A percentile compares a stretch with the other conserved stretches of the same genome.
Evolutionary conservation across 2,113 vertebrate species (phyloP).

Genomic region (Mustela nigripes): DNA sequence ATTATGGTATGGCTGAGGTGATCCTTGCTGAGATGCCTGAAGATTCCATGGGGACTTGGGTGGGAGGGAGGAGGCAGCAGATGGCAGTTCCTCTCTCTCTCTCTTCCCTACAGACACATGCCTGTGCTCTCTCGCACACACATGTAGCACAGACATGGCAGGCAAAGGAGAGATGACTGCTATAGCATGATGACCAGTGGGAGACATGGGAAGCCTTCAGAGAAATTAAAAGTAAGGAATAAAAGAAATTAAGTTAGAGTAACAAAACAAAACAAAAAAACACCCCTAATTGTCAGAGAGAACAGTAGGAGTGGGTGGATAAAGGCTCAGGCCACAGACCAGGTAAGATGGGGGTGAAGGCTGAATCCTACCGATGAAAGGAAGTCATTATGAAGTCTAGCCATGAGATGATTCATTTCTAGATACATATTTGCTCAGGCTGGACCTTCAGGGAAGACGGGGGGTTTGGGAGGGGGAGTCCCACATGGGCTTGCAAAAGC

Average conservation of each 20-base stretch:
- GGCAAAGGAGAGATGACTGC: background rate
- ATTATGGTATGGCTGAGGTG: background rate
- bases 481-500: background rate
- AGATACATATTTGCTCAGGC: constrained; percentile 18
- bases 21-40: background rate
- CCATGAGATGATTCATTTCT: background rate
- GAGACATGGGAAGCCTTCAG: background rate
- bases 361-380: background rate
- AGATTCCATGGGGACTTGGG: background rate
- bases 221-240: background rate
- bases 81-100: background rate
- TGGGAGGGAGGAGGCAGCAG: background rate
- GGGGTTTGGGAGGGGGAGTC: background rate
- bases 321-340: background rate
- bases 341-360: background rate
- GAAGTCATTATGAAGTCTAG: background rate
- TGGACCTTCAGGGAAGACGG: constrained; percentile 25
- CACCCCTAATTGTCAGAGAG: background rate
- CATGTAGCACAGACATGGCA: background rate
- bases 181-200: accelerated
- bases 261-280: background rate
- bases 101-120: background rate
- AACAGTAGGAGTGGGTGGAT: background rate
- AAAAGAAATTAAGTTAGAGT: background rate
- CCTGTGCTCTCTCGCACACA: background rate